Evolutionary conservation across 2,797 vertebrate genomes (phyloP).

Genomic region (Dicrostonyx torquatus): DNA sequence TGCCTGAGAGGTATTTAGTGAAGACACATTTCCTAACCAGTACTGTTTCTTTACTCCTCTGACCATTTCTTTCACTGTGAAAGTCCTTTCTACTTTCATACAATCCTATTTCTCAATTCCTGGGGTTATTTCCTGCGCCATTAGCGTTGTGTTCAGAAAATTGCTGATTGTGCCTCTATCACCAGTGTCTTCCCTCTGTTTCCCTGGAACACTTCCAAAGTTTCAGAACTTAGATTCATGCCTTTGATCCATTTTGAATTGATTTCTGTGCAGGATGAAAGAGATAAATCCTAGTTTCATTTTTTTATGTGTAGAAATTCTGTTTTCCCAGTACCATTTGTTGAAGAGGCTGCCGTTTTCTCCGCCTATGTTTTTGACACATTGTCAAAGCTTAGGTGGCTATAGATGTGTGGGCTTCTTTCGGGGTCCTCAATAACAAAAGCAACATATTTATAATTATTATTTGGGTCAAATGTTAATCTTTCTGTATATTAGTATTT

Average conservation of each 20-base stretch:
- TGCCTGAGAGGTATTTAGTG: background rate
- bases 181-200: background rate
- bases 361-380: background rate
- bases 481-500: conserved; percentile 25
- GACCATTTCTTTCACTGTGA: background rate
- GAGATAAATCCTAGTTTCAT: background rate
- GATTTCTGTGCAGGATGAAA: background rate
- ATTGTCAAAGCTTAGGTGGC: background rate
- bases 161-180: background rate
- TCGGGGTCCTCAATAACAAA: background rate
- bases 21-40: background rate
- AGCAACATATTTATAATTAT: background rate
- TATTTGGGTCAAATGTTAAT: background rate
- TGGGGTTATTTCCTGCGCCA: background rate
- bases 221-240: background rate
- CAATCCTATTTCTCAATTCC: background rate
- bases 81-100: background rate
- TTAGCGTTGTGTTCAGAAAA: background rate
- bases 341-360: background rate
- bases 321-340: background rate
- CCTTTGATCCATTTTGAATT: background rate
- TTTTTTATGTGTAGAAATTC: background rate
- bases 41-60: background rate
- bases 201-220: background rate
- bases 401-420: background rate